Evolutionary conservation across 2,888 invertebrate genomes (phyloP).

Genomic region (Drosophila crucigera): DNA sequence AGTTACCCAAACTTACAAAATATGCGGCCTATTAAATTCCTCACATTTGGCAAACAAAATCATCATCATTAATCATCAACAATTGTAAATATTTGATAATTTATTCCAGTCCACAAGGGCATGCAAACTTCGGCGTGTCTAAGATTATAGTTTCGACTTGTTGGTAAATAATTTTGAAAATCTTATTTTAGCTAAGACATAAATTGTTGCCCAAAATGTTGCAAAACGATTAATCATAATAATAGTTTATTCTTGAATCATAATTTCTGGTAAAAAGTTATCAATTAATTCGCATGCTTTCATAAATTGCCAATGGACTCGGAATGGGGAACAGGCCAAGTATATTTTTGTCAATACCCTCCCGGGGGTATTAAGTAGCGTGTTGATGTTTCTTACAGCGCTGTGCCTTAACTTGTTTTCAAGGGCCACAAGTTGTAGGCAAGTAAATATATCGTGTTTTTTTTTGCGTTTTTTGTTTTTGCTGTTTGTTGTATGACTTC

Average conservation of each 20-base stretch:
- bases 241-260: not conserved
- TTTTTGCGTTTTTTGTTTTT: not conserved
- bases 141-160: not conserved
- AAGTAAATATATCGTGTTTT: constrained; percentile 29
- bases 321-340: not conserved
- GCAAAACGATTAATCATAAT: not conserved
- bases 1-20: not conserved
- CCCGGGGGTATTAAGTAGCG: constrained; percentile 22
- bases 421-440: constrained; percentile 50
- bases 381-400: constrained; percentile 18
- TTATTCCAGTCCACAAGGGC: not conserved
- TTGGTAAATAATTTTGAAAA: not conserved
- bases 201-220: not conserved
- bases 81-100: not conserved
- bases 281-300: not conserved
- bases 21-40: not conserved
- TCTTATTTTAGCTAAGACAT: not conserved
- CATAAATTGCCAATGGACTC: not conserved
- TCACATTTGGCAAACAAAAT: not conserved
- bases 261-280: not conserved
- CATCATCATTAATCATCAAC: not conserved
- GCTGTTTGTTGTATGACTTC: constrained; percentile 20
- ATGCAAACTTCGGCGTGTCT: not conserved
- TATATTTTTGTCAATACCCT: not conserved
- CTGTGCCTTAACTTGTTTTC: constrained; percentile 50